phyloP scores from a whole-genome alignment of 2,888 invertebrate genomes.

The Blomia tropicalis region DNA sequence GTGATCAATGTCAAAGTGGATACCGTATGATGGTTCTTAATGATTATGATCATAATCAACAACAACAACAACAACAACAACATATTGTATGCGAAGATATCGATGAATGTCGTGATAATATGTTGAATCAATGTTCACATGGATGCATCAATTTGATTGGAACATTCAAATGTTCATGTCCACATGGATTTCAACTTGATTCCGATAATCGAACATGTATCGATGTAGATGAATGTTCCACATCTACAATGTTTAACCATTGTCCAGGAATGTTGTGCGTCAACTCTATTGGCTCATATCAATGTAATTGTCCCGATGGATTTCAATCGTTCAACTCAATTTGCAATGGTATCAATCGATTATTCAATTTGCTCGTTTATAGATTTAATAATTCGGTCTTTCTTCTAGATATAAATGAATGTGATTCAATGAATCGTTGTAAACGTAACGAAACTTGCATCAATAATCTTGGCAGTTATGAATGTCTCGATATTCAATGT shows the following conservation, averaged over 20 bases:
- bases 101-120: constrained; percentile 46
- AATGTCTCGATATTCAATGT: constrained; percentile 70
- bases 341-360: not conserved
- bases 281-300: not conserved
- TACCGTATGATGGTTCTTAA: no score
- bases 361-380: not conserved
- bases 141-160: constrained; percentile 71
- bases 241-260: not conserved
- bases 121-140: constrained; percentile 42
- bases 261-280: constrained; percentile 3
- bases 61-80: not conserved
- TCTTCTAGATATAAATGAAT: constrained; percentile 53
- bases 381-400: not conserved
- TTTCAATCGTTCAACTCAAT: not conserved
- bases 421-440: constrained; percentile 38
- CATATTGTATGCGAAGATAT: constrained; percentile 41
- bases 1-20: constrained; percentile 43
- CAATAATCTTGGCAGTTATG: constrained; percentile 71
- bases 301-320: constrained; percentile 9
- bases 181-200: constrained; percentile 56
- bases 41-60: no score
- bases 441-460: constrained; percentile 48
- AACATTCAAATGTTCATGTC: constrained; percentile 63
- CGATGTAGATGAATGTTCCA: constrained; percentile 43
- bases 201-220: constrained; percentile 62